These are phyloP conservation scores for Homarus gammarus DNA, from an alignment of 2,888 invertebrate species.

Conservation along the genomic window DNA sequence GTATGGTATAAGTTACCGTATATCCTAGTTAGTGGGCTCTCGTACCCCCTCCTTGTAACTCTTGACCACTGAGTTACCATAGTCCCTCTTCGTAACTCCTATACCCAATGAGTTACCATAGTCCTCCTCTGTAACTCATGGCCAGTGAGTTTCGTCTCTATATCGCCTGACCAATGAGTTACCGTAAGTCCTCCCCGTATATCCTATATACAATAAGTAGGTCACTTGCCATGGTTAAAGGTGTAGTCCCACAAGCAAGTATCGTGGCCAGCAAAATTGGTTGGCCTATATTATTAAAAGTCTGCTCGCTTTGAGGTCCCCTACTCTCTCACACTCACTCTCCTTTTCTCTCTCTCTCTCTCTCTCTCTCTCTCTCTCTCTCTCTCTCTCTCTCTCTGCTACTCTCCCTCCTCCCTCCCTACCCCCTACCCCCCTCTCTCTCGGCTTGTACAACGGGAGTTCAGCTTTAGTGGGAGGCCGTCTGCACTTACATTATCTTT, in stretches of 20 bases:
- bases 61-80: too few species aligned
- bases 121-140: too few species aligned
- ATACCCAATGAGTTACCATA: too few species aligned
- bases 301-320: not conserved
- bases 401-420: slow-evolving; percentile 32
- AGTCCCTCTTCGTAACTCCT: too few species aligned
- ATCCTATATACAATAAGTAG: slow-evolving; percentile 1
- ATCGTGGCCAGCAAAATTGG: slow-evolving; percentile 1
- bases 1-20: too few species aligned
- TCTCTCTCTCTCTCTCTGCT: not conserved
- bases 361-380: slow-evolving; percentile 19
- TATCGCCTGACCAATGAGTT: too few species aligned
- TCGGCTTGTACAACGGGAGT: slow-evolving; percentile 36
- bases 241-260: slow-evolving; percentile 23
- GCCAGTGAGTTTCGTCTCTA: too few species aligned
- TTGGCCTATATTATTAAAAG: slow-evolving; percentile 25
- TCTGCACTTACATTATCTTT: slow-evolving; percentile 46
- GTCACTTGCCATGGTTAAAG: slow-evolving; percentile 50
- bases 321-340: not conserved
- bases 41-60: too few species aligned
- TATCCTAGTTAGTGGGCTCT: too few species aligned
- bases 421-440: too few species aligned
- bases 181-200: not conserved
- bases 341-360: slow-evolving; percentile 15
- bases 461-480: slow-evolving; percentile 45